Percentiles rank a stretch among this genome's conserved stretches.
phyloP scores from a whole-genome alignment of 2,888 invertebrate genomes.

The Sycophila texana region DNA sequence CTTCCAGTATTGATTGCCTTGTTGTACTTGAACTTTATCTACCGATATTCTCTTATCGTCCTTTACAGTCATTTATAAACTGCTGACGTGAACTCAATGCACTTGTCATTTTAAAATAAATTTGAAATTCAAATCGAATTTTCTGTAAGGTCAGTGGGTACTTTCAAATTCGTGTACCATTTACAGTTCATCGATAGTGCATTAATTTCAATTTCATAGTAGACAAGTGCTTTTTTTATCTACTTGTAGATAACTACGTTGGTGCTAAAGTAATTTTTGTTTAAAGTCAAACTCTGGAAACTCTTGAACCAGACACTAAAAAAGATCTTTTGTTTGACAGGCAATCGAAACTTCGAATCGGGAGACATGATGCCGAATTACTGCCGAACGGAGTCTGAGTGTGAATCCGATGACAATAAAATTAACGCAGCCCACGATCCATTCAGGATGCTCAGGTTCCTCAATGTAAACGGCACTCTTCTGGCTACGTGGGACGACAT shows the following conservation, averaged over 20 bases:
- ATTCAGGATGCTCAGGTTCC: conserved; percentile 83
- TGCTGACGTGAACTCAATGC: background rate
- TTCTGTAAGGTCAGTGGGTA: too few relatives aligned
- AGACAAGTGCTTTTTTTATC: too few relatives aligned
- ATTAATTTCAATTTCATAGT: too few relatives aligned
- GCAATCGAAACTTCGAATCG: conserved; percentile 65
- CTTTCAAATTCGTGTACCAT: too few relatives aligned
- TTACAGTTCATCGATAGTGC: too few relatives aligned
- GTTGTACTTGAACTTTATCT: background rate
- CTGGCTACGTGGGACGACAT: conserved; percentile 93
- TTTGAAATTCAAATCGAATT: too few relatives aligned
- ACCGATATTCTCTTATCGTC: background rate
- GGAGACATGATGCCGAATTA: conserved; percentile 68
- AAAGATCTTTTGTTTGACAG: conserved; percentile 8
- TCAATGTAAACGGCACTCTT: conserved; percentile 90
- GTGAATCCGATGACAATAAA: conserved; percentile 76
- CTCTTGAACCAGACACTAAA: too few relatives aligned
- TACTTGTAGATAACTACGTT: too few relatives aligned
- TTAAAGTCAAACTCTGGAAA: too few relatives aligned
- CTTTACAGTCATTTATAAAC: background rate
- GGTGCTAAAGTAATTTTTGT: background rate
- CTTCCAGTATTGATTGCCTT: conserved; percentile 21
- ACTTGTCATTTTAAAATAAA: too few relatives aligned
- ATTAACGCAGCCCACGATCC: conserved; percentile 70
- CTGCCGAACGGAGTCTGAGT: conserved; percentile 79